Conservation (phyloP, 2,113 vertebrate genomes). For the Pterocles gutturalis region DNA sequence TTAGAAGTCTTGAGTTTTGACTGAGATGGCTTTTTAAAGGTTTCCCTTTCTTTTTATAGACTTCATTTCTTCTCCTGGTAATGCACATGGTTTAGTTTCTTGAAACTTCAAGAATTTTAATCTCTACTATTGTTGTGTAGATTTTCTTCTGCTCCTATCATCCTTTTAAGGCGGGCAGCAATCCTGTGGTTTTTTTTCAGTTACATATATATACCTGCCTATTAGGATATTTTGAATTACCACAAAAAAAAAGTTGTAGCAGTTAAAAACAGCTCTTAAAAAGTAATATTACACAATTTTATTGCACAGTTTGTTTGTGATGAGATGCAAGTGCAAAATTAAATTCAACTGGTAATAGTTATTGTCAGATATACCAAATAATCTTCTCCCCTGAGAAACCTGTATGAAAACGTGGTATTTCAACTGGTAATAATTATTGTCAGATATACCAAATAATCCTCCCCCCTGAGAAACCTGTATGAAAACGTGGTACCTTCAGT, state of each 20-base stretch:
- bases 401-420: too few relatives aligned
- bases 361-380: neutral
- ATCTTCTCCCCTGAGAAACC: rapidly evolving
- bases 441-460: neutral
- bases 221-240: too few relatives aligned
- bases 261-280: neutral
- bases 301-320: rapidly evolving
- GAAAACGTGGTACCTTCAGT: neutral
- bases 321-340: neutral
- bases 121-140: neutral
- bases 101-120: neutral
- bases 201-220: neutral
- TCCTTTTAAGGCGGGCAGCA: neutral
- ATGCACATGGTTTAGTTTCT: neutral
- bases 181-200: neutral
- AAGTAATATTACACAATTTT: neutral
- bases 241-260: neutral
- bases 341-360: rapidly evolving
- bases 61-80: neutral
- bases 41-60: neutral
- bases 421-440: rapidly evolving
- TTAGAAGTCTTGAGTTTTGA: neutral
- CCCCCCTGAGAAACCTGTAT: rapidly evolving
- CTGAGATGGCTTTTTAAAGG: neutral
- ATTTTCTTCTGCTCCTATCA: neutral